Evolutionary conservation across 2,113 vertebrate species (phyloP), one percentile per base, ranked within the genome.

Genomic region (Nanorana parkeri): DNA sequence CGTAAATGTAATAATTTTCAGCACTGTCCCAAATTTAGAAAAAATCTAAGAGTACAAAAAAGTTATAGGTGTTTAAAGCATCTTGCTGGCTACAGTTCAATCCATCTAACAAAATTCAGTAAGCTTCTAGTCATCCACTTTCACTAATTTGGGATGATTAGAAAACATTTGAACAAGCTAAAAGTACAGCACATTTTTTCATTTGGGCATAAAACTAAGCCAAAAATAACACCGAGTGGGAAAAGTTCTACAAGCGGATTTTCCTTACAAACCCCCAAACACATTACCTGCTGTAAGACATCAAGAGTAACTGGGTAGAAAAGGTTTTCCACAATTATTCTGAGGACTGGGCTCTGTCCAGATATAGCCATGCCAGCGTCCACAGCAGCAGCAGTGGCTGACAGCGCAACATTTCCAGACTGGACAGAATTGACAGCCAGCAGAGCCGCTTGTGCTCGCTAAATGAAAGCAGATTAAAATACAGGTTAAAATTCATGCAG

Each of bases 1-100:
- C 0, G 97, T 99, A 88, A 99, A 99, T 0, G 96, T 97, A 65
- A 99, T 99, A 68, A 99, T 97, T 85, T 97, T 95, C 87, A 99
- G 85, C 17, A 99, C 97, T 0, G 96, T 96, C 81, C 97, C 97
- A 23, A 98, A 98, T 87, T 98, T 98, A 29, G 96, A 96, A 86
- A 99, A 99, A 83, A 99, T 99, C 97, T 99, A 75, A 87, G 8
- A 52, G n/a, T n/a, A 8, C 80, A 55, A 1, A 51, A 5, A 66
- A 63, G 10, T 15, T 1, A 1, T 10, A 47, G 8, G 41, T 15
- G 41, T 41, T 36, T 11, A 36, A 36, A 47, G 41, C 1, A 15
- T 10, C 5, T 10, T 10, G 1, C 10, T 15, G 13, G 13, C 41
- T 47, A 47, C 41, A 47, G 41, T 10, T 41, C 8, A 41, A 32